These are phyloP conservation scores for Spea bombifrons DNA, from an alignment of 2,113 vertebrate genomes.

Conservation along the genomic window DNA sequence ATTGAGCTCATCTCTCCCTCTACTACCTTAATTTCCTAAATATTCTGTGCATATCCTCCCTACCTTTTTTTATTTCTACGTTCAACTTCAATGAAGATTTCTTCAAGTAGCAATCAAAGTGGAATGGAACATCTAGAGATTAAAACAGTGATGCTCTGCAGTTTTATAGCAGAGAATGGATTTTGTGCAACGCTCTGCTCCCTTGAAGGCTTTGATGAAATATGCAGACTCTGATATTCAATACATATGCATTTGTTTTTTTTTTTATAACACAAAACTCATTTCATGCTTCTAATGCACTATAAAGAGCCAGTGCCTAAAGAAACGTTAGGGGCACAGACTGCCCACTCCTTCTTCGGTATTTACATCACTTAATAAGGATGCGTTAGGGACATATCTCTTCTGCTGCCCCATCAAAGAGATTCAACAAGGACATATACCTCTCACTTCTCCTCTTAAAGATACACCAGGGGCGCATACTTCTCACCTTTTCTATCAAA, in stretches of 20 bases:
- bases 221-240: slow-evolving; percentile 28
- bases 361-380: neutral
- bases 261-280: slow-evolving; percentile 30
- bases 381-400: neutral
- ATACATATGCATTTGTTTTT: slow-evolving; percentile 44
- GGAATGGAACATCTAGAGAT: slow-evolving; percentile 18
- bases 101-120: slow-evolving; percentile 27
- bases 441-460: slow-evolving; percentile 15
- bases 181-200: slow-evolving; percentile 21
- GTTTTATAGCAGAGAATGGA: slow-evolving; percentile 6
- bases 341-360: slow-evolving; percentile 4
- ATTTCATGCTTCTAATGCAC: slow-evolving; percentile 16
- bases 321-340: slow-evolving; percentile 14
- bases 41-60: slow-evolving; percentile 29
- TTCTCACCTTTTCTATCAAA: slow-evolving; percentile 10
- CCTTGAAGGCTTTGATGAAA: slow-evolving; percentile 31
- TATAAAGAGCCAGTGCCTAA: slow-evolving; percentile 5
- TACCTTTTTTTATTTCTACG: slow-evolving; percentile 14
- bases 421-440: slow-evolving; percentile 28
- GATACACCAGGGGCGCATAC: slow-evolving; percentile 17
- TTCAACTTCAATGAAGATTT: slow-evolving; percentile 29
- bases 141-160: slow-evolving; percentile 30
- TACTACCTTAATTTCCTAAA: slow-evolving; percentile 28
- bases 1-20: slow-evolving; percentile 42
- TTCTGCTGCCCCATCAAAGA: neutral